Percentiles rank a stretch among this genome's conserved stretches.
Conservation (phyloP, 2,888 invertebrate species). For the Baronia brevicornis region DNA sequence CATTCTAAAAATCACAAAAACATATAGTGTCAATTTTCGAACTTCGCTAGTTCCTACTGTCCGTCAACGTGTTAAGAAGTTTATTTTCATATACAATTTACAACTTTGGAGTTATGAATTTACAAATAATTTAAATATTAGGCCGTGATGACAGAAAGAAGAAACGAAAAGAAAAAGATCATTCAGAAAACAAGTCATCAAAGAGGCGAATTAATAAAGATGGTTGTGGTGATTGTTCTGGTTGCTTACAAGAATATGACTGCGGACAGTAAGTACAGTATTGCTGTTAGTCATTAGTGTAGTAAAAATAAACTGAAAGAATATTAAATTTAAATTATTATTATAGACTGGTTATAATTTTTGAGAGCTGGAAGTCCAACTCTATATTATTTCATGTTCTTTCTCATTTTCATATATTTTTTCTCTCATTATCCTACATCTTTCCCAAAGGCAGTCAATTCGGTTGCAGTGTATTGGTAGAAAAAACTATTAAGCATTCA, state of each 20-base stretch:
- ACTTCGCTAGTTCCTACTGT: too few relatives aligned
- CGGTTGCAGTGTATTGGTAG: too few relatives aligned
- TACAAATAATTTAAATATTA: conserved; percentile 18
- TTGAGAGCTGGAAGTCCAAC: too few relatives aligned
- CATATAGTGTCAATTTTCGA: too few relatives aligned
- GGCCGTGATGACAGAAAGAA: conserved; percentile 65
- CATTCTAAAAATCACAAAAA: too few relatives aligned
- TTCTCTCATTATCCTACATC: too few relatives aligned
- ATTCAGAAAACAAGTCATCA: conserved; percentile 64
- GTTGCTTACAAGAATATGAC: conserved; percentile 57
- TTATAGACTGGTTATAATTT: not conserved
- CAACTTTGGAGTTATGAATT: not conserved
- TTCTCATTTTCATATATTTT: not conserved
- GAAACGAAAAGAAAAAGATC: conserved; percentile 65
- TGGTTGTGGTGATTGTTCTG: conserved; percentile 66
- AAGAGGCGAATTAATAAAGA: conserved; percentile 52
- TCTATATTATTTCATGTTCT: not conserved
- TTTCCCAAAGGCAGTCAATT: too few relatives aligned
- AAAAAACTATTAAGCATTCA: too few relatives aligned
- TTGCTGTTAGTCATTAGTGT: conserved; percentile 5
- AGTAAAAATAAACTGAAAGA: too few relatives aligned
- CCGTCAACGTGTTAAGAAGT: too few relatives aligned
- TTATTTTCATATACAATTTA: conserved; percentile 2
- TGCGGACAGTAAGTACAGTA: conserved; percentile 60
- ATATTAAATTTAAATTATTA: not conserved